Base-by-base conservation (phyloP, 1,140 invertebrate genomes). In the Melanaphis sacchari region DNA sequence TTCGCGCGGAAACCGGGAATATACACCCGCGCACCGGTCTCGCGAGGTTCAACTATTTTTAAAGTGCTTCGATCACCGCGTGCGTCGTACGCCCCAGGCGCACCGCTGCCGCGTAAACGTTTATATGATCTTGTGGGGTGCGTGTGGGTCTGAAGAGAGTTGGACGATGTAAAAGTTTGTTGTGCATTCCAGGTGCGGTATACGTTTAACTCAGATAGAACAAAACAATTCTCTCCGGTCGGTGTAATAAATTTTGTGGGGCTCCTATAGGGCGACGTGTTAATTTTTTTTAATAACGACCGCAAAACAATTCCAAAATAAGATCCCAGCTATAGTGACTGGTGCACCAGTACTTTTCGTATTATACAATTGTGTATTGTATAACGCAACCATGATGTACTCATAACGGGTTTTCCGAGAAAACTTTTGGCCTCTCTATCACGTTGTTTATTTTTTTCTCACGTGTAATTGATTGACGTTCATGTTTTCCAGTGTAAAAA, bases 271-370 rank as follows among this genome's bases (percentile, higher is more conserved):
- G 36, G 76, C 76, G 76, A 82, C 76, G 76, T 82, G 36, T 82
- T 82, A 82, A 82, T 82, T 82, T 82, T 82, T 82, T 82, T 82
- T 82, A 36, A 82, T 82, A 82, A 82, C n/a, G 18, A 31, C 21
- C 21, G n/a, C 15, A 11, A 82, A 82, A 82, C 76, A 38, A 38
- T 82, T 82, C 18, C 8, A 24, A 82, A 82, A 38, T 82, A 76
- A 76, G 76, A 22, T 38, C 0, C 76, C 6, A 38, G 76, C 9
- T 38, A 82, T 38, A 38, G 21, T 31, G 1, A 15, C n/a, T 2
- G 76, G 31, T n/a, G 36, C 31, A 15, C 31, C 31, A 9, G 22
- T 52, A n/a, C n/a, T 4, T 3, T 3, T 15, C 6, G 18, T 3
- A 66, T n/a, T 66, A n/a, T 76, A n/a, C 59, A n/a, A 5, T 31